Conservation (phyloP, 1,140 invertebrate species). For the Dryas iulia region DNA sequence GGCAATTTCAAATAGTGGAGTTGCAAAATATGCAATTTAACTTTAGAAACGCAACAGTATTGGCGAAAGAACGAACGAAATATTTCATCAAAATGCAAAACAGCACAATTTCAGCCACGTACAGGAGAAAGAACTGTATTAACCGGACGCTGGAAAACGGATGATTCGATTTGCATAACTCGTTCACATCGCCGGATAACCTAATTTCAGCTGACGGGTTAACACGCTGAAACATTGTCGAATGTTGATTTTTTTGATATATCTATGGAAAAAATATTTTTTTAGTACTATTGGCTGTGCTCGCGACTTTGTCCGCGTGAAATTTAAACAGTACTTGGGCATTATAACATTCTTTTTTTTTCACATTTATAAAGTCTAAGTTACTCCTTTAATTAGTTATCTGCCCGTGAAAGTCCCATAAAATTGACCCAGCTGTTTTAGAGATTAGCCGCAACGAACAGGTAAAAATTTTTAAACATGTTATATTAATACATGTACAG, state of each 20-base stretch:
- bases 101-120: slow-evolving; percentile 54
- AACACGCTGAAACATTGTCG: slow-evolving; percentile 38
- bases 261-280: neutral
- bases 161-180: slow-evolving; percentile 74
- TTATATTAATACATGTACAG: too few species aligned
- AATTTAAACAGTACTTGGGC: too few species aligned
- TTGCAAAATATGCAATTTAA: slow-evolving; percentile 28
- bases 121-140: slow-evolving; percentile 65
- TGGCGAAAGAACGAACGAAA: slow-evolving; percentile 48
- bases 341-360: too few species aligned
- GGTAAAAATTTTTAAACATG: too few species aligned
- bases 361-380: too few species aligned
- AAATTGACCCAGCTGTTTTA: too few species aligned
- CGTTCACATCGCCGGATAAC: slow-evolving; percentile 58
- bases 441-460: too few species aligned
- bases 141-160: slow-evolving; percentile 68
- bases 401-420: too few species aligned
- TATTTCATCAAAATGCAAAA: slow-evolving; percentile 73
- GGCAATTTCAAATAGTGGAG: slow-evolving; percentile 15
- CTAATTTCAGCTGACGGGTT: slow-evolving; percentile 56
- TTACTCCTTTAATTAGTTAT: too few species aligned
- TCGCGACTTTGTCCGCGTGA: too few species aligned
- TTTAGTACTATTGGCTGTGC: neutral
- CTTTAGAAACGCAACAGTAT: slow-evolving; percentile 40
- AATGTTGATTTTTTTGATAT: slow-evolving; percentile 19